Conservation (phyloP, 2,888 invertebrate genomes). For the Temnothorax ravouxi region DNA sequence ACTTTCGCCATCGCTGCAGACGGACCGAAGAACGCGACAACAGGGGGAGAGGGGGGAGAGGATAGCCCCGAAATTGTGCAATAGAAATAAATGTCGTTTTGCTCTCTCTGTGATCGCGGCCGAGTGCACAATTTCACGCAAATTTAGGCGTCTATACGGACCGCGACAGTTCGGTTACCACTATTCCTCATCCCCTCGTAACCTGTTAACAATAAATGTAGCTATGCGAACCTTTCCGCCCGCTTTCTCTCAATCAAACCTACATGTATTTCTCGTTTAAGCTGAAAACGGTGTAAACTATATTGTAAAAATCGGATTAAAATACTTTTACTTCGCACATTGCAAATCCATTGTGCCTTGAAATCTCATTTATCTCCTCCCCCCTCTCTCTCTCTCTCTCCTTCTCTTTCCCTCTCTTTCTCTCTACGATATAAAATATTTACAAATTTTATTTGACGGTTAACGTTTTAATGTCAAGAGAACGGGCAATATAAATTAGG, state of each 20-base stretch:
- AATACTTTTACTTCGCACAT: background rate
- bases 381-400: no score
- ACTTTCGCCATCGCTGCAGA: slow-evolving; percentile 60
- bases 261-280: slow-evolving; percentile 4
- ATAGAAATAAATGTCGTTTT: slow-evolving; percentile 59
- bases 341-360: background rate
- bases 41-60: background rate
- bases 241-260: background rate
- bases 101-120: slow-evolving; percentile 12
- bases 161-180: slow-evolving; percentile 8
- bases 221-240: background rate
- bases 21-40: slow-evolving; percentile 34
- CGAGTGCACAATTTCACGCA: slow-evolving; percentile 43
- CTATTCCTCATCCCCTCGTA: background rate
- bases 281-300: background rate
- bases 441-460: background rate
- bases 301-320: background rate
- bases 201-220: slow-evolving; percentile 25
- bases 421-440: background rate
- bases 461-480: background rate
- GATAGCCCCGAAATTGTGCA: slow-evolving; percentile 55
- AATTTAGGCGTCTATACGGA: slow-evolving; percentile 22
- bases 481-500: background rate
- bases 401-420: background rate
- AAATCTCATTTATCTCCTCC: background rate